Base-by-base conservation (phyloP, 2,888 invertebrate species). In the Phrixothrix hirtus region DNA sequence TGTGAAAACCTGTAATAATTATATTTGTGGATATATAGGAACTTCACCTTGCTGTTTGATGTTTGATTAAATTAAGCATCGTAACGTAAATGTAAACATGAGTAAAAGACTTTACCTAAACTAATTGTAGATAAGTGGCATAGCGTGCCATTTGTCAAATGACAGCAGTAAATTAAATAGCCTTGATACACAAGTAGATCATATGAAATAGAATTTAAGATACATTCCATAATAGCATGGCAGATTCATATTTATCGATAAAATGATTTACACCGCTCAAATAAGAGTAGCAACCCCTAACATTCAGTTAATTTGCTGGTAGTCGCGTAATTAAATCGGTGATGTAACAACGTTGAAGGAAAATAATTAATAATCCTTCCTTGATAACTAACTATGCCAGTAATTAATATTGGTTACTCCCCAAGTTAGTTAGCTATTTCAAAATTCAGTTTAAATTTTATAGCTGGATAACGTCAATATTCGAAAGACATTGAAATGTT, bases 101-200 rank as follows among this genome's bases (percentile, higher is more conserved):
- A n/a, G n/a, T n/a, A n/a, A n/a, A n/a, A n/a, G n/a, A n/a, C n/a
- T n/a, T n/a, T n/a, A n/a, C n/a, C n/a, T n/a, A n/a, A n/a, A n/a
- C n/a, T n/a, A n/a, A n/a, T n/a, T n/a, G n/a, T n/a, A n/a, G n/a
- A n/a, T n/a, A n/a, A n/a, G n/a, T n/a, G n/a, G n/a, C n/a, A n/a
- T n/a, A n/a, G n/a, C n/a, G n/a, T n/a, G n/a, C n/a, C n/a, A n/a
- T n/a, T n/a, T n/a, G n/a, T n/a, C n/a, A n/a, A n/a, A n/a, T n/a
- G n/a, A n/a, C n/a, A n/a, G n/a, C 39, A 41, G 31, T 48, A 48
- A 48, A 48, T 48, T 39, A 48, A 48, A 48, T 48, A 39, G 47
- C 47, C 39, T 48, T 48, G 47, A 48, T 48, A 48, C 47, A 41
- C 39, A 39, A 39, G 39, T 48, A n/a, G n/a, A n/a, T n/a, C n/a